Evolutionary conservation across 2,113 vertebrate genomes (phyloP).

Genomic region (Parus major): DNA sequence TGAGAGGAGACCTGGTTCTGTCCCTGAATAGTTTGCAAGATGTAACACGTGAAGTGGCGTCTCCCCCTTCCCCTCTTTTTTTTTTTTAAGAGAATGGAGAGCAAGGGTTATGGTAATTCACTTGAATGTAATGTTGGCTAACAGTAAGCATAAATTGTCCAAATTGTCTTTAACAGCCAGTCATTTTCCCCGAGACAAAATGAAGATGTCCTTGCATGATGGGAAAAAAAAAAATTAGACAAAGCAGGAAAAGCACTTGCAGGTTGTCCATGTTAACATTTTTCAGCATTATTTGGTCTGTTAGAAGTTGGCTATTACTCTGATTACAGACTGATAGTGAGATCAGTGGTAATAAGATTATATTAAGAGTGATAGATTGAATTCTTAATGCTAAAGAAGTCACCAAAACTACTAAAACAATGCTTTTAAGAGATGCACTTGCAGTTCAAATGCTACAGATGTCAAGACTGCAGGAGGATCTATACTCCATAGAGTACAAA

Average conservation of each 20-base stretch:
- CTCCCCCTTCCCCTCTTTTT: not conserved
- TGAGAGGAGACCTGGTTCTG: conserved; percentile 38
- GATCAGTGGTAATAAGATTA: not conserved
- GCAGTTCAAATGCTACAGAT: not conserved
- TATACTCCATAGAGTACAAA: not conserved
- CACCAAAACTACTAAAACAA: not conserved
- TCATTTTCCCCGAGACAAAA: not conserved
- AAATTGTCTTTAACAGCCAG: not conserved
- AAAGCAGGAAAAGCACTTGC: not conserved
- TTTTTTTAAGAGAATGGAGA: not conserved
- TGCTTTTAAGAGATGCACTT: not conserved
- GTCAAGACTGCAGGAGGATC: not conserved
- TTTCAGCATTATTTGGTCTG: not conserved
- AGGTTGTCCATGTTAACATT: not conserved
- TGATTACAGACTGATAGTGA: not conserved
- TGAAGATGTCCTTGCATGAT: not conserved
- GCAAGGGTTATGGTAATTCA: not conserved
- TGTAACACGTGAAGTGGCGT: conserved; percentile 17
- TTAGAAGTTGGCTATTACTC: not conserved
- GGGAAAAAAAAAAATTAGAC: not conserved
- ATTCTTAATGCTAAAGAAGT: not conserved
- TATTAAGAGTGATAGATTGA: not conserved
- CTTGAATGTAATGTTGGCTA: not conserved
- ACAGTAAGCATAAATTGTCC: not conserved
- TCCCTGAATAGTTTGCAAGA: conserved; percentile 57